Percentiles rank a stretch among this genome's conserved stretches.
Evolutionary conservation across 2,888 invertebrate species (phyloP).

Genomic region (Amorpha juglandis): DNA sequence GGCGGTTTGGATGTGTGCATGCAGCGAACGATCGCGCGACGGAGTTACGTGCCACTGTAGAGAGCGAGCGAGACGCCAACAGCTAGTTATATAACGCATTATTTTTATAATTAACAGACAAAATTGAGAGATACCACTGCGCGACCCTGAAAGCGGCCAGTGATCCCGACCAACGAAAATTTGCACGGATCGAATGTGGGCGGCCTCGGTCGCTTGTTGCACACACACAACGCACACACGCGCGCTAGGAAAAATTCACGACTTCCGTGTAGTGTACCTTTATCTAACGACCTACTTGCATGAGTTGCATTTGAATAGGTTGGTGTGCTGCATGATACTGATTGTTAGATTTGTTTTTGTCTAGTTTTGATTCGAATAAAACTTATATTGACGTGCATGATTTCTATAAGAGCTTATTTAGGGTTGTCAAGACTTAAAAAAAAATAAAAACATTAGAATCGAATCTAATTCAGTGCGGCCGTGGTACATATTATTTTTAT

Average conservation of each 20-base stretch:
- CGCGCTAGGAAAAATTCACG: slow-evolving; percentile 66
- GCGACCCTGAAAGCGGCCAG: slow-evolving; percentile 79
- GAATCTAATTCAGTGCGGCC: neutral
- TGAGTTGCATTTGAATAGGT: slow-evolving; percentile 23
- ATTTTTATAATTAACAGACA: slow-evolving; percentile 85
- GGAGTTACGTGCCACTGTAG: slow-evolving; percentile 39
- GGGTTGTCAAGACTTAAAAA: neutral
- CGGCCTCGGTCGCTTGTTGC: slow-evolving; percentile 81
- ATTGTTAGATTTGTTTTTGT: slow-evolving; percentile 11
- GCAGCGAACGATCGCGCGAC: slow-evolving; percentile 61
- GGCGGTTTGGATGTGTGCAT: slow-evolving; percentile 66
- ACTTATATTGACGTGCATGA: neutral
- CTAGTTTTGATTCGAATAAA: slow-evolving; percentile 2
- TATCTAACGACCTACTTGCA: slow-evolving; percentile 29
- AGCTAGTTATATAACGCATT: slow-evolving; percentile 82
- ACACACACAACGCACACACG: slow-evolving; percentile 51
- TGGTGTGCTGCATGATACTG: neutral
- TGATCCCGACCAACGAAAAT: slow-evolving; percentile 79
- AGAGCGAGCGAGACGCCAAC: slow-evolving; percentile 55
- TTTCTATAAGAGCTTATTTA: neutral
- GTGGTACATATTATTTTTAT: neutral
- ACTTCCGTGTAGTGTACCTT: slow-evolving; percentile 68
- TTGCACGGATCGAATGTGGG: slow-evolving; percentile 84
- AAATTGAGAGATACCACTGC: slow-evolving; percentile 81
- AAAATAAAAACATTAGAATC: neutral